A percentile compares a stretch with the other conserved stretches of the same genome.
phyloP scores from a whole-genome alignment of 2,797 vertebrate genomes.

The Pelodytes ibericus region DNA sequence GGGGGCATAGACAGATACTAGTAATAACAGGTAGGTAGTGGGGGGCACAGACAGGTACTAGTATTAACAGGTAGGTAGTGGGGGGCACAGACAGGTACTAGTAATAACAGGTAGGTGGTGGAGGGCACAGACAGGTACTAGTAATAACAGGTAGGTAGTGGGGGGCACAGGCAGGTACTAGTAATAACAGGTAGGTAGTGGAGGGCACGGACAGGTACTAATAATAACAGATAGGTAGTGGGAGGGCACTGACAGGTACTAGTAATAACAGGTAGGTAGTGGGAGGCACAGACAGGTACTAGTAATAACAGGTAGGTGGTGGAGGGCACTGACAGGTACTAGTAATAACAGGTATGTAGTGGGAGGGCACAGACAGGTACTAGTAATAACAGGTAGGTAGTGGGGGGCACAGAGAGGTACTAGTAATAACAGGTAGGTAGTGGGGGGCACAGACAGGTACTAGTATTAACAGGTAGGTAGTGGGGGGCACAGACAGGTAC shows the following conservation, averaged over 20 bases:
- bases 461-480: neutral
- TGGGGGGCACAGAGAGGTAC: neutral
- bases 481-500: neutral
- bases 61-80: neutral
- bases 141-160: neutral
- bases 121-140: neutral
- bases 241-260: neutral
- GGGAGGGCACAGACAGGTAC: neutral
- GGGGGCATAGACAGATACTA: neutral
- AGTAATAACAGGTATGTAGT: neutral
- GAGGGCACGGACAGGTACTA: neutral
- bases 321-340: neutral
- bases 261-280: neutral
- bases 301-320: neutral
- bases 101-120: neutral
- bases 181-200: neutral
- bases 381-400: neutral
- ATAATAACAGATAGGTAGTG: neutral
- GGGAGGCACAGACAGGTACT: neutral
- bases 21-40: neutral
- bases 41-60: neutral
- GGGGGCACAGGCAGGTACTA: neutral
- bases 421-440: neutral
- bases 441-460: neutral
- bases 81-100: neutral